A percentile compares a stretch with the other conserved stretches of the same genome.
Evolutionary conservation across 1,140 invertebrate genomes (phyloP).

Genomic region (Periplaneta americana): DNA sequence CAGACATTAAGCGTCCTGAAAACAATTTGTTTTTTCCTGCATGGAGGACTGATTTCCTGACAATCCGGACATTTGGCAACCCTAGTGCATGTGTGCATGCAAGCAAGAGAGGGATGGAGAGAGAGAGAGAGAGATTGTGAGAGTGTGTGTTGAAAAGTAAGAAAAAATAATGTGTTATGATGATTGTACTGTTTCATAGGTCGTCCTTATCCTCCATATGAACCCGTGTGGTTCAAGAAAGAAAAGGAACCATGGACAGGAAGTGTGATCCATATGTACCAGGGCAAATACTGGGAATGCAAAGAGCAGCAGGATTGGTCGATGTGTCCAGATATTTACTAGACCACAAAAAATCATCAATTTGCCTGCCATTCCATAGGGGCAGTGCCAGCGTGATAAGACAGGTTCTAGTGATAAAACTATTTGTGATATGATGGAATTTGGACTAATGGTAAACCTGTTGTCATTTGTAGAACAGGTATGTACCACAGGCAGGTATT

Average conservation of each 20-base stretch:
- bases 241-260: conserved; percentile 74
- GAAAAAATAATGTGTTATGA: too few relatives aligned
- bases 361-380: not conserved
- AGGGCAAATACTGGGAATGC: conserved; percentile 87
- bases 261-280: conserved; percentile 78
- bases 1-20: too few relatives aligned
- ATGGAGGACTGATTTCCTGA: too few relatives aligned
- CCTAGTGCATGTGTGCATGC: too few relatives aligned
- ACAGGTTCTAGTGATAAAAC: not conserved
- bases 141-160: too few relatives aligned
- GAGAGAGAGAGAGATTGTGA: too few relatives aligned
- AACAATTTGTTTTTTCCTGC: too few relatives aligned
- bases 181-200: conserved; percentile 44
- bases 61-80: too few relatives aligned
- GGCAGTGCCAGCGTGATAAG: not conserved
- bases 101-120: too few relatives aligned
- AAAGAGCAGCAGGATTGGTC: conserved; percentile 88
- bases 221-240: conserved; percentile 89
- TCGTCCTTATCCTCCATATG: conserved; percentile 64
- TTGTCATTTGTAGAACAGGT: not conserved
- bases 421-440: not conserved
- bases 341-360: conserved; percentile 11
- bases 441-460: not conserved
- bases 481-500: not conserved
- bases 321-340: conserved; percentile 91